A percentile compares a stretch with the other conserved stretches of the same genome.
phyloP scores from a whole-genome alignment of 2,113 vertebrate genomes.

The Tringa solitaria region DNA sequence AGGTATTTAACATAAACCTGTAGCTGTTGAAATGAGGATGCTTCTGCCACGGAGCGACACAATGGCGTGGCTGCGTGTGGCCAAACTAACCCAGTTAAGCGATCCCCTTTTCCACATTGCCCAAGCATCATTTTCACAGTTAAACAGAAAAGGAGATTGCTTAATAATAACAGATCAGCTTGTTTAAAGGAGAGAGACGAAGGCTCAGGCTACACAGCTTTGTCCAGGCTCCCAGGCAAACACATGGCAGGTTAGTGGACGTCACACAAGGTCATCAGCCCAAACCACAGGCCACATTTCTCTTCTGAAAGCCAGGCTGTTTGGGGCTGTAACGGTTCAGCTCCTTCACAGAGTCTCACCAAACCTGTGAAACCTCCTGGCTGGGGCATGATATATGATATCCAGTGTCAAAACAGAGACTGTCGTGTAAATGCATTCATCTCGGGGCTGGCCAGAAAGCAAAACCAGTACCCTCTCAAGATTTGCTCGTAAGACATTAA shows the following conservation, averaged over 20 bases:
- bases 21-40: not conserved
- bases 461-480: not conserved
- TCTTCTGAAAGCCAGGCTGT: not conserved
- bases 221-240: not conserved
- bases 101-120: not conserved
- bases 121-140: not conserved
- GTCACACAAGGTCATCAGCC: accelerated
- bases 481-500: not conserved
- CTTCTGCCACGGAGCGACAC: not conserved
- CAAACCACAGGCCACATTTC: not conserved
- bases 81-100: not conserved
- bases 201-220: not conserved
- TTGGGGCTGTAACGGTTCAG: not conserved
- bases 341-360: not conserved
- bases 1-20: not conserved
- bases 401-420: not conserved
- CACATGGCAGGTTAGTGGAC: accelerated
- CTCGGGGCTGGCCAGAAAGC: not conserved
- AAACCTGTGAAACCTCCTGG: not conserved
- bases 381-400: not conserved
- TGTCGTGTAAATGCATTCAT: not conserved
- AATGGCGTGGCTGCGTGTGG: accelerated
- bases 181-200: not conserved
- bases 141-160: not conserved
- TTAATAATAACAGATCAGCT: not conserved